Conservation (phyloP, 2,888 invertebrate genomes). For the Plebejus melissa region DNA sequence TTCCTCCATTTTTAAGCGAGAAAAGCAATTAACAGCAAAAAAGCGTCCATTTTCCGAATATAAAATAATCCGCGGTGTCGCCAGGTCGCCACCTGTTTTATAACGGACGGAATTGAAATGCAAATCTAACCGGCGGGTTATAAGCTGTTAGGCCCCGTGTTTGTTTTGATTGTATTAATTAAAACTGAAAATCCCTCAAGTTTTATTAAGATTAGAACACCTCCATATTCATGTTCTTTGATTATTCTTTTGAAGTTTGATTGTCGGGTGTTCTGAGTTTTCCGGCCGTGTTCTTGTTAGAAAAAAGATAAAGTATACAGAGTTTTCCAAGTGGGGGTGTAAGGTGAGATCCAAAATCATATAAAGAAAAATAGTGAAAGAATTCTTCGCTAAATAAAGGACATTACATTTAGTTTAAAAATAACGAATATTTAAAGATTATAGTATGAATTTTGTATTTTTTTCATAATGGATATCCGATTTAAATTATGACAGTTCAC, state of each 20-base stretch:
- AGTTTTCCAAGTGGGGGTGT: too few relatives aligned
- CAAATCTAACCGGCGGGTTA: slow-evolving; percentile 48
- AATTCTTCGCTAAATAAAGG: too few relatives aligned
- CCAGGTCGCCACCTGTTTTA: slow-evolving; percentile 29
- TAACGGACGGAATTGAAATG: slow-evolving; percentile 34
- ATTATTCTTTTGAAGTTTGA: slow-evolving; percentile 38
- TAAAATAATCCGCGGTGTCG: slow-evolving; percentile 8
- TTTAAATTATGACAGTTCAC: too few relatives aligned
- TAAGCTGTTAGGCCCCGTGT: slow-evolving; percentile 63
- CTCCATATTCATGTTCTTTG: slow-evolving; percentile 69
- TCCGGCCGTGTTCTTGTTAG: neutral
- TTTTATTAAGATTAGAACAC: slow-evolving; percentile 73
- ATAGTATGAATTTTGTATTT: too few relatives aligned
- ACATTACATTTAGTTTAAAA: too few relatives aligned
- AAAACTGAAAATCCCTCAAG: slow-evolving; percentile 63
- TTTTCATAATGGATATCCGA: too few relatives aligned
- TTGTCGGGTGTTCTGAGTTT: slow-evolving; percentile 22
- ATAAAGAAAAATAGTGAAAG: too few relatives aligned
- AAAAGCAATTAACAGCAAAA: slow-evolving; percentile 18
- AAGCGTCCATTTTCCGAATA: neutral
- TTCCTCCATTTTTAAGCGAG: neutral
- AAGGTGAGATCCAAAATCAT: too few relatives aligned
- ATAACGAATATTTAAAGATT: too few relatives aligned
- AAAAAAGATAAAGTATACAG: neutral
- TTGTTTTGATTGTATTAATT: slow-evolving; percentile 80